Conservation (phyloP, 2,797 vertebrate species). For the Lithobates pipiens region DNA sequence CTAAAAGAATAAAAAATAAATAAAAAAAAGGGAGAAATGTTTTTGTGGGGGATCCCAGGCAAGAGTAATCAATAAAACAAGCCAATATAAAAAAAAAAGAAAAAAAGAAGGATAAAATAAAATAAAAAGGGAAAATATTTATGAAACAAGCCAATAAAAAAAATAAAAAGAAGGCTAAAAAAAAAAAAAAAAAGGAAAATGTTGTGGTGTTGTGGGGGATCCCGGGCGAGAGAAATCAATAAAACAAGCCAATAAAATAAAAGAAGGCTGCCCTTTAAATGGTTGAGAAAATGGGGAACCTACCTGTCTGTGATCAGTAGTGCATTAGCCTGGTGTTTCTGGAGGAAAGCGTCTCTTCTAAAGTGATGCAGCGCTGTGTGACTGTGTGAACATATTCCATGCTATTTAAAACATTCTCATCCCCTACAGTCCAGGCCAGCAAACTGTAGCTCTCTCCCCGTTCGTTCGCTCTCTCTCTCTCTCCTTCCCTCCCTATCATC, state of each 20-base stretch:
- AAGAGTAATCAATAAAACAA: background rate
- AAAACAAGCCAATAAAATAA: background rate
- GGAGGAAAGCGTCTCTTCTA: constrained; percentile 36
- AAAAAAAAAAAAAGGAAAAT: too few species aligned
- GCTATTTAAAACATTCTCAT: constrained; percentile 60
- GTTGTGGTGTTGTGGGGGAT: too few species aligned
- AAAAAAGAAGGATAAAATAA: too few species aligned
- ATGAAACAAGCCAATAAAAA: background rate
- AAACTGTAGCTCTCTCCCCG: constrained; percentile 53
- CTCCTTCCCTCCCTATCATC: constrained; percentile 42
- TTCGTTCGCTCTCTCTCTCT: constrained; percentile 16
- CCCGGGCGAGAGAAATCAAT: background rate
- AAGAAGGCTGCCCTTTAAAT: constrained; percentile 11
- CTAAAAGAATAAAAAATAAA: too few species aligned
- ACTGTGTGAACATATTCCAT: constrained; percentile 56
- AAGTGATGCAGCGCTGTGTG: constrained; percentile 58
- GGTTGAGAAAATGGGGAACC: background rate
- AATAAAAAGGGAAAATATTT: background rate
- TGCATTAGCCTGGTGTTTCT: constrained; percentile 36
- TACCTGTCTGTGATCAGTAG: constrained; percentile 52
- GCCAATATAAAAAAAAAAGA: background rate
- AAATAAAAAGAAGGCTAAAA: too few species aligned
- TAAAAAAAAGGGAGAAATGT: too few species aligned
- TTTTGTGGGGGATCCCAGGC: too few species aligned
- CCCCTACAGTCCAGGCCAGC: constrained; percentile 59